Base-by-base conservation (phyloP, 2,113 vertebrate species). In the mouse (Mus musculus) region DNA sequence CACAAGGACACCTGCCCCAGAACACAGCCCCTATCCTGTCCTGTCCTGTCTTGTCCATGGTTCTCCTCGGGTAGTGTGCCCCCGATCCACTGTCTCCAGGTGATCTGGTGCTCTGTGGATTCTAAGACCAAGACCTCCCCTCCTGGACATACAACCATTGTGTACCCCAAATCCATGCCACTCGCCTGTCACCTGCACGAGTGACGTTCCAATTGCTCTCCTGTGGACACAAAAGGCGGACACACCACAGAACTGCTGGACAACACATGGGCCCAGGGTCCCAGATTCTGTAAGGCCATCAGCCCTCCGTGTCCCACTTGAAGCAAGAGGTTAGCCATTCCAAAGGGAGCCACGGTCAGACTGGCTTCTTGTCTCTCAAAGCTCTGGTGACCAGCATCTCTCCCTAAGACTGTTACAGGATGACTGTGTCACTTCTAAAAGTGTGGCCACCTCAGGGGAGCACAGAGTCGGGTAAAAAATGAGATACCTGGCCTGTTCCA, bases 1-100 rank as follows among this genome's bases (percentile, higher is more conserved):
- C 42, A 36, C 30, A 85, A 16, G 7, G 26, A n/a, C 5, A 8
- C 22, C 2, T 7, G 42, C 20, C 42, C 7, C 36, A 12, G 0
- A n/a, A 1, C 36, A 4, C 30, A 63, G 46, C 56, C 59, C 26
- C 26, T 0, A 1, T 30, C n/a, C 56, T 39, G 14, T 30, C 1
- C 2, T 0, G 1, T 30, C n/a, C 56, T 39, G 14, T 30, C 1
- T 1, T 1, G 65, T 2, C 9, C 3, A 1, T 0, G 13, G 22
- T 13, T 17, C 84, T n/a, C 84, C 11, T 39, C 59, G 1, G 63
- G 77, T 7, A 19, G 61, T 3, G 1, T 12, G 3, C 42, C 17
- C 61, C 67, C 39, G 14, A 9, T 33, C 84, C 30, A 52, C 28
- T 67, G 42, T 33, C 26, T 20, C 30, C 9, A 30, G 39, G 39